Percentiles rank a stretch among this genome's conserved stretches.
Evolutionary conservation across 2,888 invertebrate species (phyloP).

Genomic region (Neoaliturus tenellus): DNA sequence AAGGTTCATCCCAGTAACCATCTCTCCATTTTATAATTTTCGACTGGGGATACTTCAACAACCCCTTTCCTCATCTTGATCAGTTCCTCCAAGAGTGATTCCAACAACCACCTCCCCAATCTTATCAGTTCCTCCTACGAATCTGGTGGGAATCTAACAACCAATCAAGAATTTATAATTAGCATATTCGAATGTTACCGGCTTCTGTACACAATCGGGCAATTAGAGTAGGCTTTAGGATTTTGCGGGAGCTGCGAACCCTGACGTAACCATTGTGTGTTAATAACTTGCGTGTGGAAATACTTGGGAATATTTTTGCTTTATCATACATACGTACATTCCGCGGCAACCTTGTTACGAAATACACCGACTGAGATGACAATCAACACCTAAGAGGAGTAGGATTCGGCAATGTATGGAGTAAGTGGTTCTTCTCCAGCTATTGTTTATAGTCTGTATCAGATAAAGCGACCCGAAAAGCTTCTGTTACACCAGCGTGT

Average conservation of each 20-base stretch:
- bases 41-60: too few species aligned
- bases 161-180: not conserved
- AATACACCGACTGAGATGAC: slow-evolving; percentile 3
- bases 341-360: not conserved
- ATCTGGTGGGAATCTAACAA: not conserved
- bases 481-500: not conserved
- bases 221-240: slow-evolving; percentile 31
- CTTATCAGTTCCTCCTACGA: too few species aligned
- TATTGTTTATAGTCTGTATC: not conserved
- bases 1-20: too few species aligned
- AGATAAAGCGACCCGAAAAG: not conserved
- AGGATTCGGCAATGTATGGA: not conserved
- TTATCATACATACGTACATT: slow-evolving; percentile 47
- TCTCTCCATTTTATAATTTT: too few species aligned
- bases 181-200: not conserved
- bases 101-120: too few species aligned
- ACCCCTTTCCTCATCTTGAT: too few species aligned
- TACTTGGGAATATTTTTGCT: slow-evolving; percentile 51
- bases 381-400: slow-evolving; percentile 3
- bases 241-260: slow-evolving; percentile 26
- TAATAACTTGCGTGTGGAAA: slow-evolving; percentile 45
- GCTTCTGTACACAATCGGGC: slow-evolving; percentile 37
- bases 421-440: not conserved
- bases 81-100: too few species aligned
- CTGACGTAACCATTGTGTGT: slow-evolving; percentile 49